Evolutionary conservation across 2,797 vertebrate species (phyloP).

Genomic region (Carcharodon carcharias): DNA sequence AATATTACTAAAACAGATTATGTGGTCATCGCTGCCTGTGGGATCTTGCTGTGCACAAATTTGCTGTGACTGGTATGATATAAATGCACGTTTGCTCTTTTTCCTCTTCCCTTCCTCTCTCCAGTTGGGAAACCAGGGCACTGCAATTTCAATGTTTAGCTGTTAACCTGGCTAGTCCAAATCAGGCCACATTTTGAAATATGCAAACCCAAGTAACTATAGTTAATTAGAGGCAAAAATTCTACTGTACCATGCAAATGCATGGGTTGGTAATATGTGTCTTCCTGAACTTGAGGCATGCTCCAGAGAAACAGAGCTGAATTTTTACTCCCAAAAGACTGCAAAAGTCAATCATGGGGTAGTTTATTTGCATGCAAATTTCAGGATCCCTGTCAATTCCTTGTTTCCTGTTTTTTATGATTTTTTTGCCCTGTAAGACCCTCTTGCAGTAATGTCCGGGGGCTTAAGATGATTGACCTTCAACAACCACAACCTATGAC

Average conservation of each 20-base stretch:
- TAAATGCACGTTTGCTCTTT: neutral
- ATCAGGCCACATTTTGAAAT: neutral
- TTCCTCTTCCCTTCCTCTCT: neutral
- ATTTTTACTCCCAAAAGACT: neutral
- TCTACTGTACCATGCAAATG: neutral
- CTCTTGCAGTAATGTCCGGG: neutral
- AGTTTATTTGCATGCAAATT: neutral
- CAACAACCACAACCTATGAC: neutral
- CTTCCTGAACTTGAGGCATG: neutral
- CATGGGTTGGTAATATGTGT: neutral
- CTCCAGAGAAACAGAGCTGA: neutral
- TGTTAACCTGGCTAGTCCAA: neutral
- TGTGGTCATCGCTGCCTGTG: neutral
- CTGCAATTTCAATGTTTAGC: neutral
- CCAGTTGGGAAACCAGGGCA: neutral
- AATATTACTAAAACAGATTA: neutral
- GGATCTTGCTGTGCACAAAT: neutral
- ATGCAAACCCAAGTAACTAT: neutral
- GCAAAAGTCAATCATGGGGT: neutral
- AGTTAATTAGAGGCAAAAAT: neutral
- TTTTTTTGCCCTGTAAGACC: neutral
- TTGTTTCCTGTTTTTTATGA: neutral
- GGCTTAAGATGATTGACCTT: neutral
- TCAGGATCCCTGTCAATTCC: neutral
- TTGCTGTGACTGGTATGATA: neutral